Conservation (phyloP, 2,113 vertebrate species). For the Micronycteris hirsuta region DNA sequence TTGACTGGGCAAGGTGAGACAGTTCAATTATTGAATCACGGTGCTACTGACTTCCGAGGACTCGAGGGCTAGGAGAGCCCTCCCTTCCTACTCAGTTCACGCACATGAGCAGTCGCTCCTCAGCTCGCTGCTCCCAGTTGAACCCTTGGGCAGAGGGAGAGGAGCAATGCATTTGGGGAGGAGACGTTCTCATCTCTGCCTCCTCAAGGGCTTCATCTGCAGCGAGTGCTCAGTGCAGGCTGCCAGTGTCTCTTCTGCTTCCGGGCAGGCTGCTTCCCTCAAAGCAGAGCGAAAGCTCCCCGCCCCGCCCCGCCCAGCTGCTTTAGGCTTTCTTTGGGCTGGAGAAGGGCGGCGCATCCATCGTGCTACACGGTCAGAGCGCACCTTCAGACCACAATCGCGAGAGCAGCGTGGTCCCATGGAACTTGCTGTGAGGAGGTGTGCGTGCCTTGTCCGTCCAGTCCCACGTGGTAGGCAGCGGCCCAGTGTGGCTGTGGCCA, state of each 20-base stretch:
- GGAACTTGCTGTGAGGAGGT: background rate
- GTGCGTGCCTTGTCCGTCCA: too few relatives aligned
- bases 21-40: slow-evolving; percentile 78
- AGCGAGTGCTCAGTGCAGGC: fast-evolving
- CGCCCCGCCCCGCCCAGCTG: too few relatives aligned
- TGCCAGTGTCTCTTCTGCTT: background rate
- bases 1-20: slow-evolving; percentile 76
- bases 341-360: background rate
- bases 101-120: slow-evolving; percentile 37
- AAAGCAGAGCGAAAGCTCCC: fast-evolving
- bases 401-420: fast-evolving
- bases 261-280: background rate
- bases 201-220: background rate
- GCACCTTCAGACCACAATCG: fast-evolving
- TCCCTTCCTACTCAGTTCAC: slow-evolving; percentile 56
- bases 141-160: background rate
- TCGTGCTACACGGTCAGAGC: background rate
- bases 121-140: slow-evolving; percentile 9
- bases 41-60: slow-evolving; percentile 56
- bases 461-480: background rate
- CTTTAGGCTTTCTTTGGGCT: background rate
- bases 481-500: background rate
- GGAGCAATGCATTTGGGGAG: slow-evolving; percentile 29
- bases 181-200: background rate
- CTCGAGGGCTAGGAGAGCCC: slow-evolving; percentile 49